These are phyloP conservation scores for Vannuccia rotundouncinata DNA, from an alignment of 2,888 invertebrate genomes.

Conservation along the genomic window DNA sequence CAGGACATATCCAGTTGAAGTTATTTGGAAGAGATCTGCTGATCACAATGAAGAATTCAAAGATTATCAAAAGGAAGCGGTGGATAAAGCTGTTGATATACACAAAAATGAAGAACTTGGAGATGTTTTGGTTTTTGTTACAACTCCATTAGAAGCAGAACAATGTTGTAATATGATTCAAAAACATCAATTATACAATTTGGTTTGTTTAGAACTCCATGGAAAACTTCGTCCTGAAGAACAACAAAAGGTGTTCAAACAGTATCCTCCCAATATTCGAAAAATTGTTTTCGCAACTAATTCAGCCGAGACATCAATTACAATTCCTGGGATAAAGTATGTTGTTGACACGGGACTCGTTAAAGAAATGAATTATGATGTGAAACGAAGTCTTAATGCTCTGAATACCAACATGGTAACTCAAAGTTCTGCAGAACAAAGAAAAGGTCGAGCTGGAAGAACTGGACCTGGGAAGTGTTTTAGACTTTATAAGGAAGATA, in stretches of 20 bases:
- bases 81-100: conserved; percentile 98
- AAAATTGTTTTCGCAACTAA: conserved; percentile 96
- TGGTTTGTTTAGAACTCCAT: conserved; percentile 93
- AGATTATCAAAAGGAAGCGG: conserved; percentile 91
- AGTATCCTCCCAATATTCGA: conserved; percentile 90
- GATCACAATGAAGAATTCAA: conserved; percentile 91
- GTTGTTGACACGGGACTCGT: conserved; percentile 99
- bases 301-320: conserved; percentile 95
- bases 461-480: conserved; percentile 97
- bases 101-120: conserved; percentile 90
- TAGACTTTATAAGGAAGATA: conserved; percentile 93
- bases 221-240: conserved; percentile 95
- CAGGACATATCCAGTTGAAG: conserved; percentile 90
- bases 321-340: conserved; percentile 97
- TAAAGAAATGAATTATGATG: conserved; percentile 71
- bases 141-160: conserved; percentile 92
- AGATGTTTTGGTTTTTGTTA: conserved; percentile 50
- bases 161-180: conserved; percentile 87
- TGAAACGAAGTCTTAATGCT: conserved; percentile 46
- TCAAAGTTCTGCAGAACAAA: conserved; percentile 73
- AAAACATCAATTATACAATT: conserved; percentile 64
- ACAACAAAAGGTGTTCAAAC: conserved; percentile 98
- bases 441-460: conserved; percentile 89
- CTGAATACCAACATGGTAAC: conserved; percentile 40
- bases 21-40: conserved; percentile 64